phyloP scores from a whole-genome alignment of 1,140 invertebrate species.

The Zaprionus taronus region DNA sequence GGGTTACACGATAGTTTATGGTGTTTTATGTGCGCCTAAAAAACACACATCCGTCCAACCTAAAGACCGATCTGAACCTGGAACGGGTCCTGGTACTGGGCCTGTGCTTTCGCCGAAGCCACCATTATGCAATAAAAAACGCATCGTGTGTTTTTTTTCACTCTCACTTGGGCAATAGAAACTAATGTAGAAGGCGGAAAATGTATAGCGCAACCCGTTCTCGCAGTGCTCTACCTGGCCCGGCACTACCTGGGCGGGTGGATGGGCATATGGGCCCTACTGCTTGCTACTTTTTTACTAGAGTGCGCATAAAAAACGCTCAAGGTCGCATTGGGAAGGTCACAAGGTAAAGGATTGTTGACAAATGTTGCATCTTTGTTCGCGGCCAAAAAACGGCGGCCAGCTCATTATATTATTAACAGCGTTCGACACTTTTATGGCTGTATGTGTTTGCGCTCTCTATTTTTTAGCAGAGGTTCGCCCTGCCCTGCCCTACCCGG shows the following conservation, averaged over 20 bases:
- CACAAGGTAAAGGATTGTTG: constrained; percentile 68
- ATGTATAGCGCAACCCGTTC: constrained; percentile 66
- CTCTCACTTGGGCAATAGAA: constrained; percentile 59
- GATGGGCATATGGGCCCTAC: background rate
- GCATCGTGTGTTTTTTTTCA: constrained; percentile 1
- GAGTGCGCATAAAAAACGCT: constrained; percentile 56
- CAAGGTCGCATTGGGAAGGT: constrained; percentile 49
- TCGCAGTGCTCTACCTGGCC: constrained; percentile 51
- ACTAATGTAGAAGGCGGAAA: constrained; percentile 18
- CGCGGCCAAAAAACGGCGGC: constrained; percentile 32
- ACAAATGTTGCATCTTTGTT: constrained; percentile 81
- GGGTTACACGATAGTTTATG: constrained; percentile 19
- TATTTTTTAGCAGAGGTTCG: constrained; percentile 40
- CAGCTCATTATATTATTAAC: constrained; percentile 57
- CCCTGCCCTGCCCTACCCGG: background rate
- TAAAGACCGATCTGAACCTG: background rate
- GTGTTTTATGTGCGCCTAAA: constrained; percentile 10
- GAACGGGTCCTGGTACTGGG: background rate
- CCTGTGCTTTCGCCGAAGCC: constrained; percentile 1
- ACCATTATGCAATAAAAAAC: constrained; percentile 78
- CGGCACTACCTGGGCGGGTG: too few relatives aligned
- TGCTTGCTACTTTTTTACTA: background rate
- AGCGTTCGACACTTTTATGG: constrained; percentile 27
- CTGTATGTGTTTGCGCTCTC: constrained; percentile 28
- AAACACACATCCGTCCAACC: background rate